These are phyloP conservation scores for Netelia melanura DNA, from an alignment of 2,888 invertebrate species.

Conservation along the genomic window DNA sequence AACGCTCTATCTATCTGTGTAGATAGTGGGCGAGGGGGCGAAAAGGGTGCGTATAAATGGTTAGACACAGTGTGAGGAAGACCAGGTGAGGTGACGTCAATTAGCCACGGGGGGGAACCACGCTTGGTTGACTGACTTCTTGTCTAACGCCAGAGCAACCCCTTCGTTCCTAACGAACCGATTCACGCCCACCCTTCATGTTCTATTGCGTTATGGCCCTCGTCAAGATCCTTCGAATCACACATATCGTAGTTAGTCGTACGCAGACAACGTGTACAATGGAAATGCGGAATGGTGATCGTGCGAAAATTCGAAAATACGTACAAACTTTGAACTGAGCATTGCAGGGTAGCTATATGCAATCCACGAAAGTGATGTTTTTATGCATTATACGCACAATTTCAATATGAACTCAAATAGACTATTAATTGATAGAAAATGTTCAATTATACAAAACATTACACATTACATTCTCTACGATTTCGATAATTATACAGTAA, in stretches of 20 bases:
- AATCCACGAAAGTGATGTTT: no score
- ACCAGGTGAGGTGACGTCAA: conserved; percentile 68
- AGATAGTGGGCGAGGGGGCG: not conserved
- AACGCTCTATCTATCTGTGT: not conserved
- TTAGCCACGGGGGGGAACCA: conserved; percentile 58
- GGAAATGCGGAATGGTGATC: conserved; percentile 8
- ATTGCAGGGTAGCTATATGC: no score
- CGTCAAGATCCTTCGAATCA: conserved; percentile 44
- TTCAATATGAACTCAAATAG: no score
- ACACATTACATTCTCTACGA: no score
- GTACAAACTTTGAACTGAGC: not conserved
- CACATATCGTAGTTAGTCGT: not conserved
- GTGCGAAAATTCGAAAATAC: not conserved
- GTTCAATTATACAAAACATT: no score
- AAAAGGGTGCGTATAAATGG: conserved; percentile 34
- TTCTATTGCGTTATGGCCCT: conserved; percentile 22
- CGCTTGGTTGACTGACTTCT: conserved; percentile 34
- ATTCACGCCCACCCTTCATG: conserved; percentile 33
- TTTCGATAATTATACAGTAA: no score
- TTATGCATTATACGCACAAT: no score
- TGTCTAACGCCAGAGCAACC: conserved; percentile 35
- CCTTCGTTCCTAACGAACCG: conserved; percentile 68
- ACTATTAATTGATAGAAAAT: no score
- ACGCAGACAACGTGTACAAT: conserved; percentile 29
- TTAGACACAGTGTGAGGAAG: conserved; percentile 56